Evolutionary conservation across 2,113 vertebrate species (phyloP), one percentile per base, ranked within the genome.

Genomic region (Athene cunicularia): DNA sequence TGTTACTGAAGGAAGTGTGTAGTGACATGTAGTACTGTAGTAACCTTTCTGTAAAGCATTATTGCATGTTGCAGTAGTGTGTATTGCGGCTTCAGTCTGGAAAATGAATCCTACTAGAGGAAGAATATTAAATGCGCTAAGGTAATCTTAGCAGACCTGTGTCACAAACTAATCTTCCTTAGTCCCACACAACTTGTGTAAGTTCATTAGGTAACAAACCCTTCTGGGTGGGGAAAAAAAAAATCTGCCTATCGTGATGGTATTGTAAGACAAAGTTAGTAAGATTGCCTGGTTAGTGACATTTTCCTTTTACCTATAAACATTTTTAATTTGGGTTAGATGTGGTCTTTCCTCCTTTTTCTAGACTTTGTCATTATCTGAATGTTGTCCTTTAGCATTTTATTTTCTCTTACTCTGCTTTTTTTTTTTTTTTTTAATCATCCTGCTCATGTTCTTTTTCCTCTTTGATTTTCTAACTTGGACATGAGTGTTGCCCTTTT

Each of bases 151-250:
- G 75, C 50, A 76, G 75, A 12, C 14, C 17, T 32, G 49, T 6
- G 6, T 60, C 60, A 30, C 39, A 32, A 30, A 72, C 35, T 8
- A 6, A 49, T 21, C 58, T 28, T 71, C 20, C 53, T 28, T 30
- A 67, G 47, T 45, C 59, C 9, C n/a, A 5, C 16, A 12, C 63
- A 64, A 28, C 26, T 59, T 45, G 30, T 39, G 10, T n/a, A 47
- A n/a, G 18, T 52, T n/a, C 58, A 12, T 23, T 41, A 39, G 22
- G 60, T 62, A 45, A 55, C 19, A 35, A 55, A 35, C 14, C 49
- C 24, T 68, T 55, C 49, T 1, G 4, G 4, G 21, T 33, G 15
- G 32, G 8, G 5, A 1, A 5, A 41, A 37, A 37, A 41, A 14
- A 22, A 9, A 6, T 3, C 12, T 88, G 9, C 33, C 49, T 86